phyloP scores from a whole-genome alignment of 1,140 invertebrate genomes.

The Drosophila lini region DNA sequence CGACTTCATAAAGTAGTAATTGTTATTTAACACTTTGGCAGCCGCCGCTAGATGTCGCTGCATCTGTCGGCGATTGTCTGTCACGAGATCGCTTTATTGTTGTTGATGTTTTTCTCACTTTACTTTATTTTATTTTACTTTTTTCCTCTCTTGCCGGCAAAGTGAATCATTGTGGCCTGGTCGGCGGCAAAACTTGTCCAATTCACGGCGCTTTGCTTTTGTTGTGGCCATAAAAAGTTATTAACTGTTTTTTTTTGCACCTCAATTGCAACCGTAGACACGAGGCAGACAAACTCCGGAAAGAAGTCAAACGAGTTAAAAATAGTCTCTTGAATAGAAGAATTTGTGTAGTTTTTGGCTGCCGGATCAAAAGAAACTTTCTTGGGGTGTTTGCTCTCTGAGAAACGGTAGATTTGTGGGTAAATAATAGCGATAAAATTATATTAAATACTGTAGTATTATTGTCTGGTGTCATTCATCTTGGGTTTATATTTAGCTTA shows the following conservation, averaged over 20 bases:
- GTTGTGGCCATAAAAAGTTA: slow-evolving; percentile 70
- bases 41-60: slow-evolving; percentile 71
- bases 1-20: slow-evolving; percentile 72
- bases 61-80: slow-evolving; percentile 57
- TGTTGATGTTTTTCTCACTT: not conserved
- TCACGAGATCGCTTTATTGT: slow-evolving; percentile 55
- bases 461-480: slow-evolving; percentile 18
- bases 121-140: slow-evolving; percentile 9
- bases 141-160: slow-evolving; percentile 7
- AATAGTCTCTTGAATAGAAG: slow-evolving; percentile 38
- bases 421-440: slow-evolving; percentile 14
- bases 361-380: slow-evolving; percentile 25
- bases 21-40: slow-evolving; percentile 70
- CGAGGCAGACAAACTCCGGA: slow-evolving; percentile 50
- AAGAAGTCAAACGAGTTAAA: slow-evolving; percentile 48
- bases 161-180: slow-evolving; percentile 47
- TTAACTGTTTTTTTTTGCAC: slow-evolving; percentile 68
- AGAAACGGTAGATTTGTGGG: slow-evolving; percentile 9
- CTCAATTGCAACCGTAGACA: slow-evolving; percentile 67
- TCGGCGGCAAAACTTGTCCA: slow-evolving; percentile 42
- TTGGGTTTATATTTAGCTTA: slow-evolving; percentile 27
- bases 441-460: not conserved
- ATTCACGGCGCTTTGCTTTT: slow-evolving; percentile 44
- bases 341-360: slow-evolving; percentile 18
- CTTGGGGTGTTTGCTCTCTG: slow-evolving; percentile 7